Base-by-base conservation (phyloP, 2,113 vertebrate species). In the Corydoras maculifer region DNA sequence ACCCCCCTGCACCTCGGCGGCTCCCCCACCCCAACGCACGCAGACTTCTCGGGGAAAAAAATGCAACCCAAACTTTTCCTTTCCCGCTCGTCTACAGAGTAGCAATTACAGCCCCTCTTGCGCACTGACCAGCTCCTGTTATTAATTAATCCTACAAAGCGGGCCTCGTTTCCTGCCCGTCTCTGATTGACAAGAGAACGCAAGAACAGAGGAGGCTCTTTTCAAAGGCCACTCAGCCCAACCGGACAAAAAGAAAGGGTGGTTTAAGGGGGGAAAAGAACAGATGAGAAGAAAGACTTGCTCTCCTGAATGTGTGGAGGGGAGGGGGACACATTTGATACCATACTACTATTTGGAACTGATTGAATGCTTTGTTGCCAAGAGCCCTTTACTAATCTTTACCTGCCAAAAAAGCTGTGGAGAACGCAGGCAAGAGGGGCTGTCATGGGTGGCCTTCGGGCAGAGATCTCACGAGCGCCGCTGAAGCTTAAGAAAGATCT, bases 71-170 rank as follows among this genome's bases (percentile, higher is more conserved):
- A 97, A 94, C 92, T 94, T 96, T 94, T 90, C 89, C 86, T 89
- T 90, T 90, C 89, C 87, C 69, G 68, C 43, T 62, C 54, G 48
- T 75, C 78, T 75, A 91, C 92, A 92, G 92, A 94, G 92, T 92
- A 94, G 93, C 94, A 95, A 96, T 95, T 96, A 94, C 93, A 94
- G 90, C 88, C 88, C 87, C 73, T 83, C 89, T 91, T 90, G 89
- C 90, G 74, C 88, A 81, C 91, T 91, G 91, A 94, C 93, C 90
- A 86, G 91, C 92, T 94, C 91, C 92, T 90, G 91, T 93, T 92
- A 94, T 97, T 96, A 98, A 97, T 98, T 97, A 97, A 94, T 97
- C 91, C 92, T 87, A 97, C 94, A 97, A 97, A 97, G 90, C 91
- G 88, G 14, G 88, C 88, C 92, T 97, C 93, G 92, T 97, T 97